phyloP scores from a whole-genome alignment of 23 tunicate species.

The Oikopleura vanhoeffeni region DNA sequence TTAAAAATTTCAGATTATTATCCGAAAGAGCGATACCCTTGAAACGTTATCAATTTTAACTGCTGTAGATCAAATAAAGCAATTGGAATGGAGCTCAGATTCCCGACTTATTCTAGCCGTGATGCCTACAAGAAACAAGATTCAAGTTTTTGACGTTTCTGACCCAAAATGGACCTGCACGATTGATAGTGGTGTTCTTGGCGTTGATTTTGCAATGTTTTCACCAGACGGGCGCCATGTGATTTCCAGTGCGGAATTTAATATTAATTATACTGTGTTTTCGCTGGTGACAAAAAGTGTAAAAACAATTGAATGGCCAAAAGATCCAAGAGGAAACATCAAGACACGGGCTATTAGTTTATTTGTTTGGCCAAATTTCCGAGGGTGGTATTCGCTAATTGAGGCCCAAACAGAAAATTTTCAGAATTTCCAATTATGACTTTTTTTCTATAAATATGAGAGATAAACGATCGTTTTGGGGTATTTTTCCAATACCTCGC shows the following conservation, averaged over 20 bases:
- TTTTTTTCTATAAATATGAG: no score
- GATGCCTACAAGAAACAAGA: not conserved
- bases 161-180: conserved; percentile 3
- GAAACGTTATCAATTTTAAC: not conserved
- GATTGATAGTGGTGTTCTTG: conserved; percentile 3
- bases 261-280: not conserved
- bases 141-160: not conserved
- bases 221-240: not conserved
- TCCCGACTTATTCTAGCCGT: not conserved
- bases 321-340: not conserved
- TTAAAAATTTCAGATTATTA: not conserved
- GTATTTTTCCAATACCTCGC: no score
- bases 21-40: not conserved
- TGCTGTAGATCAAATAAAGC: not conserved
- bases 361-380: no score
- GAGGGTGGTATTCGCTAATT: no score
- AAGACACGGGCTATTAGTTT: no score
- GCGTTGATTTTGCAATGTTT: not conserved
- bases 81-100: conserved; percentile 5
- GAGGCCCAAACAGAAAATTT: no score
- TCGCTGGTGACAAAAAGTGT: not conserved
- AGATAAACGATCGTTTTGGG: no score
- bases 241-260: not conserved
- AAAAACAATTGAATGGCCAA: not conserved
- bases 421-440: no score